These are phyloP conservation scores for Cydia strobilella DNA, from an alignment of 1,140 invertebrate species.

Conservation along the genomic window DNA sequence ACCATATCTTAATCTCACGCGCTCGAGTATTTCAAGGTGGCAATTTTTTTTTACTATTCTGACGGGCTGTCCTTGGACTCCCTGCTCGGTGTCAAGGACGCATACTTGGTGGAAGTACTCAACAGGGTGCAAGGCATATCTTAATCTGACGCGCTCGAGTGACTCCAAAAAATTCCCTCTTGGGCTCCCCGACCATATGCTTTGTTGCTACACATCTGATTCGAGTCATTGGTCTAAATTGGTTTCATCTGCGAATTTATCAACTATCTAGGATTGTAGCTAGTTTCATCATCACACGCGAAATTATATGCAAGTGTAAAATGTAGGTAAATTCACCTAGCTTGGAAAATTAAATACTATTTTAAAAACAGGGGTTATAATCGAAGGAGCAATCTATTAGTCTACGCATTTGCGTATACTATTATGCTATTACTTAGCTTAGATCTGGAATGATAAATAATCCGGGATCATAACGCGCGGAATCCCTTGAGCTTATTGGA, in stretches of 20 bases:
- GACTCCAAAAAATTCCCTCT: too few relatives aligned
- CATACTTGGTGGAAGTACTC: too few relatives aligned
- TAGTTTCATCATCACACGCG: neutral
- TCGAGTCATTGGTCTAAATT: neutral
- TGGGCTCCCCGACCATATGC: too few relatives aligned
- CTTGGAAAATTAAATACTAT: neutral
- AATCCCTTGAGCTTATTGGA: conserved; percentile 12
- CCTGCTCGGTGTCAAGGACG: too few relatives aligned
- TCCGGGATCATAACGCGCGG: neutral
- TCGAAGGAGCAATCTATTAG: neutral
- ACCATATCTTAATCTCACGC: too few relatives aligned
- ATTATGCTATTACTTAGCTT: too few relatives aligned
- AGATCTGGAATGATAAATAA: conserved; percentile 16
- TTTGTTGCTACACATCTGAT: neutral
- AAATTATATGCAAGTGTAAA: neutral
- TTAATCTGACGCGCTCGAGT: too few relatives aligned
- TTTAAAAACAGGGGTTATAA: neutral
- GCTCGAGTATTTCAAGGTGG: too few relatives aligned
- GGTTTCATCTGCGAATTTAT: neutral
- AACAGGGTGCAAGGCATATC: too few relatives aligned
- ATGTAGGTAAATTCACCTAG: neutral
- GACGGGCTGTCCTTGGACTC: too few relatives aligned
- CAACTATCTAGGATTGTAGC: neutral
- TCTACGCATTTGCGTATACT: neutral
- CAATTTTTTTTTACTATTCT: too few relatives aligned